Conservation (phyloP, 2,113 vertebrate genomes). For the Peromyscus maniculatus region DNA sequence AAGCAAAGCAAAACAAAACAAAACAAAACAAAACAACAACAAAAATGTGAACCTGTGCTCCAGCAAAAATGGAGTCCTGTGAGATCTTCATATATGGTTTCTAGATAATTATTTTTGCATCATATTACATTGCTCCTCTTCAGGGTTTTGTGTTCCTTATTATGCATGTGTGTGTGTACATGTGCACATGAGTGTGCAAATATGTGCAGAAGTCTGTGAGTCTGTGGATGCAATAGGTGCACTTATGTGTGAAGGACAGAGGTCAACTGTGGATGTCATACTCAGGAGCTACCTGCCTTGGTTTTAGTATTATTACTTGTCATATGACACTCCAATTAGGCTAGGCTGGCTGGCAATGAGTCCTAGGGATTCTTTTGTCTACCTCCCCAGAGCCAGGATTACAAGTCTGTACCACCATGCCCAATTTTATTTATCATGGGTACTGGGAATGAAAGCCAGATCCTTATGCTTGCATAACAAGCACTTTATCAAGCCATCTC, state of each 20-base stretch:
- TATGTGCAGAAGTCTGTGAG: neutral
- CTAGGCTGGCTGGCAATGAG: neutral
- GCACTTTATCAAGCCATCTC: neutral
- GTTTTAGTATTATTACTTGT: neutral
- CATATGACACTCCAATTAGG: too few species aligned
- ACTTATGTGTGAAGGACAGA: neutral
- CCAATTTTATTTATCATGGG: neutral
- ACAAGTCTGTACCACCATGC: neutral
- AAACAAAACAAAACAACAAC: neutral
- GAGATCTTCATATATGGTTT: neutral
- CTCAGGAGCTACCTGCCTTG: neutral
- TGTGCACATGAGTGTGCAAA: neutral
- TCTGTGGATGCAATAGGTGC: neutral
- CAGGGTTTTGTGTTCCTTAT: neutral
- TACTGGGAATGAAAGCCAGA: neutral
- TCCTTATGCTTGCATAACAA: neutral
- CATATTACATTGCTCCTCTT: neutral
- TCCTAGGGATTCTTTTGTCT: neutral
- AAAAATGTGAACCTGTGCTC: neutral
- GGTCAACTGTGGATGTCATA: neutral
- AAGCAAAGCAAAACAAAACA: neutral
- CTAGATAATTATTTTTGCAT: fast-evolving
- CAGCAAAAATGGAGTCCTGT: neutral
- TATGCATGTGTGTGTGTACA: neutral
- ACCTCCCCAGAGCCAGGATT: neutral